These are phyloP conservation scores for Drosophila pruinosa DNA, from an alignment of 1,140 invertebrate genomes.

Conservation along the genomic window DNA sequence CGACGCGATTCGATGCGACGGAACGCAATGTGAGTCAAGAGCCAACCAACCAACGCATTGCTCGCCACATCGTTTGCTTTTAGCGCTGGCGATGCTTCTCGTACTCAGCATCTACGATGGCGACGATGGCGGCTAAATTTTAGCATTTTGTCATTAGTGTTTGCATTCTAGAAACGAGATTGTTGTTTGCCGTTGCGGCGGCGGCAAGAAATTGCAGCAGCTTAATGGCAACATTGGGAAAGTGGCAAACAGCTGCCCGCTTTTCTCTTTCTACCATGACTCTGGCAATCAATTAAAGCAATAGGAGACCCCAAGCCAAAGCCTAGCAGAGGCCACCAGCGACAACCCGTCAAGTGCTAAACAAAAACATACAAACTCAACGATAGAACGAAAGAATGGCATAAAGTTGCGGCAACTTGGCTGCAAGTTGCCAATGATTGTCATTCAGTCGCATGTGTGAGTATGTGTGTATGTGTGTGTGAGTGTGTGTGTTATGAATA, in stretches of 20 bases:
- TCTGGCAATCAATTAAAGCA: conserved; percentile 40
- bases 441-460: conserved; percentile 27
- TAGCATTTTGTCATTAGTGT: conserved; percentile 80
- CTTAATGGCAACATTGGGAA: not conserved
- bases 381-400: not conserved
- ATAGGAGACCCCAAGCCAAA: conserved; percentile 10
- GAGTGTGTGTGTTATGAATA: conserved; percentile 64
- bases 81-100: conserved; percentile 35
- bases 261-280: not conserved
- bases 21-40: not conserved
- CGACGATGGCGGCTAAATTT: conserved; percentile 59
- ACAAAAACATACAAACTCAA: conserved; percentile 6
- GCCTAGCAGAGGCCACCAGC: conserved; percentile 21
- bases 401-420: conserved; percentile 33
- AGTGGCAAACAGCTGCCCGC: conserved; percentile 18
- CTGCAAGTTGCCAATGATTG: conserved; percentile 41
- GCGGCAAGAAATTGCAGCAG: conserved; percentile 46
- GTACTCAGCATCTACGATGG: too few species aligned
- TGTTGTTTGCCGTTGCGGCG: conserved; percentile 71
- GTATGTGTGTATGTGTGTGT: not conserved
- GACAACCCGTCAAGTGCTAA: conserved; percentile 32
- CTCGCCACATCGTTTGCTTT: conserved; percentile 48
- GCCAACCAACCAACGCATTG: conserved; percentile 9
- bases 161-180: conserved; percentile 68
- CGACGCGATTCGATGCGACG: not conserved